These are phyloP conservation scores for Carpatolechia fugitivella DNA, from an alignment of 2,888 invertebrate genomes.

Conservation along the genomic window DNA sequence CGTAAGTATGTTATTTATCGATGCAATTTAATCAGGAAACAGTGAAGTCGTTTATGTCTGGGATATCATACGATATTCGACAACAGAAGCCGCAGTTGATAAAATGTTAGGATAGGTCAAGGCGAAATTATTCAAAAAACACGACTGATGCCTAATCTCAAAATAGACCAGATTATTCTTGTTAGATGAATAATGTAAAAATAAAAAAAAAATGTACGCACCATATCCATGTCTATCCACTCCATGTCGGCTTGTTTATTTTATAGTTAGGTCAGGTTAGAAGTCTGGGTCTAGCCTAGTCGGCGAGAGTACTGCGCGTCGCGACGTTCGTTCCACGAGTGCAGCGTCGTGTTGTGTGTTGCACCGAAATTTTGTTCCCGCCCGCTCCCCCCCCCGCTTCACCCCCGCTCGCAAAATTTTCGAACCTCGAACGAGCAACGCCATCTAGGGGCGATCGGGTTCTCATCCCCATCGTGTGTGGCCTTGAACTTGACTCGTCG, in stretches of 20 bases:
- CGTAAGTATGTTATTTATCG: too few species aligned
- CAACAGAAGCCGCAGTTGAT: constrained; percentile 44
- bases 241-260: constrained; percentile 63
- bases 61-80: constrained; percentile 44
- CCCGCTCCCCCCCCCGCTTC: constrained; percentile 55
- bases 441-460: constrained; percentile 68
- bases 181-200: neutral
- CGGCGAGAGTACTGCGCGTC: constrained; percentile 70
- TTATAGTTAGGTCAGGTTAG: constrained; percentile 54
- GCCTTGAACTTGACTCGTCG: constrained; percentile 77
- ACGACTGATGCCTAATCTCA: neutral
- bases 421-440: constrained; percentile 64
- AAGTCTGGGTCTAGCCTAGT: constrained; percentile 54
- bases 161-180: neutral
- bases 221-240: constrained; percentile 76
- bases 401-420: constrained; percentile 68
- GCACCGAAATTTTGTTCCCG: constrained; percentile 76
- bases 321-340: constrained; percentile 75
- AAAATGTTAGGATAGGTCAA: constrained; percentile 76
- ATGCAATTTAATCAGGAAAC: too few species aligned
- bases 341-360: constrained; percentile 72
- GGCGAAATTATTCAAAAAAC: constrained; percentile 42
- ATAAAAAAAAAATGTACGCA: constrained; percentile 47
- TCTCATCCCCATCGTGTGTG: constrained; percentile 55
- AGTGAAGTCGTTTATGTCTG: constrained; percentile 19